A percentile compares a stretch with the other conserved stretches of the same genome.
Conservation (phyloP, 2,888 invertebrate genomes). For the Rhopalosiphum nymphaeae region DNA sequence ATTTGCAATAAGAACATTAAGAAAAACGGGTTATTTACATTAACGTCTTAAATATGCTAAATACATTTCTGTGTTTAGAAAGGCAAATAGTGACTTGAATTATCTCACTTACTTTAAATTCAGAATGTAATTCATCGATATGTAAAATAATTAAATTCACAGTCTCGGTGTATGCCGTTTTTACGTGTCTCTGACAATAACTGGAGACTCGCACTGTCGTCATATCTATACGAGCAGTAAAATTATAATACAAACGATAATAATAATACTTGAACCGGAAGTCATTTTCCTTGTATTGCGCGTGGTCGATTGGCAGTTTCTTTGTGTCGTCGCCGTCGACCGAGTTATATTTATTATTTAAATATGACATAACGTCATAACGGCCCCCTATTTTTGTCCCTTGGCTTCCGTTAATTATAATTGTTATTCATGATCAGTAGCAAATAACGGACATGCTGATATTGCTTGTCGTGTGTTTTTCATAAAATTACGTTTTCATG, state of each 20-base stretch:
- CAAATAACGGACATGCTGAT: not conserved
- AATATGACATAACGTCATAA: not conserved
- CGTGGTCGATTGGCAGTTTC: not conserved
- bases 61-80: not conserved
- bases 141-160: not conserved
- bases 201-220: not conserved
- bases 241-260: not conserved
- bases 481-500: not conserved
- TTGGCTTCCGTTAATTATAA: not conserved
- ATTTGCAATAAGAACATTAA: not conserved
- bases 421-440: not conserved
- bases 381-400: not conserved
- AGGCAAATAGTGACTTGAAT: not conserved
- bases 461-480: not conserved
- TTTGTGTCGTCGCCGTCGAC: not conserved
- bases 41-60: not conserved
- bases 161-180: not conserved
- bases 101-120: not conserved
- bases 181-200: not conserved
- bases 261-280: slow-evolving; percentile 15
- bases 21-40: not conserved
- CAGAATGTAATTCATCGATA: not conserved
- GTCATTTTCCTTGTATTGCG: not conserved
- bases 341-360: not conserved
- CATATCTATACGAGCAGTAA: not conserved